Percentiles rank a stretch among this genome's conserved stretches.
These are phyloP conservation scores for Scomber scombrus DNA, from an alignment of 2,113 vertebrate species.

Conservation along the genomic window DNA sequence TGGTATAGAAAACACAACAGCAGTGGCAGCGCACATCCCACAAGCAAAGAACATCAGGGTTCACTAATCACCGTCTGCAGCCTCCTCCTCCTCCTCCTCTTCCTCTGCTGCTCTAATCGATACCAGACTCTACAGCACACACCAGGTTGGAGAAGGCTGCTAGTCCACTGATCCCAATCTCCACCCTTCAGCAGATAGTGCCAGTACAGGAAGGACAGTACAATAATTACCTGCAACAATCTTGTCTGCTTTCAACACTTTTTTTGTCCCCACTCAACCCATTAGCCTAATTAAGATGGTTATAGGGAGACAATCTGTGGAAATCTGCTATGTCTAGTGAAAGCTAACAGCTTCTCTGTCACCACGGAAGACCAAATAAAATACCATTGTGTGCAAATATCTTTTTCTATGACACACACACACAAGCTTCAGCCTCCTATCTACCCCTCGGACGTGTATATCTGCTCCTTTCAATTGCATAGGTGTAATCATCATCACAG, in stretches of 20 bases:
- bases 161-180: constrained; percentile 73
- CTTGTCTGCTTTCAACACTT: constrained; percentile 40
- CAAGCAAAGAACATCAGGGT: constrained; percentile 52
- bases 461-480: constrained; percentile 10
- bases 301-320: constrained; percentile 55
- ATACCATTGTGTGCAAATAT: constrained; percentile 14
- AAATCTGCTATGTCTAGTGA: constrained; percentile 40
- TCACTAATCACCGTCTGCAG: constrained; percentile 63
- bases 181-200: constrained; percentile 63
- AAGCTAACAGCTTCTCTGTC: constrained; percentile 18
- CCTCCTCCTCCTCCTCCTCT: constrained; percentile 44
- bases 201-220: constrained; percentile 57
- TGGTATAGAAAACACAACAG: constrained; percentile 22
- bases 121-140: constrained; percentile 61
- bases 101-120: constrained; percentile 63
- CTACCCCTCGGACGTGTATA: not conserved
- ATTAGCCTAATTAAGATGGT: constrained; percentile 73
- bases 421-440: constrained; percentile 10
- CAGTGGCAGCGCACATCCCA: constrained; percentile 22
- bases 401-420: constrained; percentile 16
- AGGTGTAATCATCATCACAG: constrained; percentile 18
- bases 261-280: constrained; percentile 48
- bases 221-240: constrained; percentile 70
- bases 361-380: constrained; percentile 16
- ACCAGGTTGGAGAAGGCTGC: constrained; percentile 48